These are phyloP conservation scores for Trachelus tabidus DNA, from an alignment of 2,888 invertebrate genomes.

Conservation along the genomic window DNA sequence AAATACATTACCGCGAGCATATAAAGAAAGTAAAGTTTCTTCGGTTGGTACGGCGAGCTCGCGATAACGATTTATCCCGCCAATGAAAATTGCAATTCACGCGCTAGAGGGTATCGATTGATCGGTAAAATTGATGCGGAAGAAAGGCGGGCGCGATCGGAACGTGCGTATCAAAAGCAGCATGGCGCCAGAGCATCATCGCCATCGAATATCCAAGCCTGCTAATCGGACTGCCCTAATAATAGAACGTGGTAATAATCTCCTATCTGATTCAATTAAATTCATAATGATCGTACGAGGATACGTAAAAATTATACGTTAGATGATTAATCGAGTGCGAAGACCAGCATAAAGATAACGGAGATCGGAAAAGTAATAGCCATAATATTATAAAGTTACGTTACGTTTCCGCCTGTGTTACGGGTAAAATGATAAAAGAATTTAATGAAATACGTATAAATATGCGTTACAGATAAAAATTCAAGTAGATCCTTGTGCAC, in stretches of 20 bases:
- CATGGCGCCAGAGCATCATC: background rate
- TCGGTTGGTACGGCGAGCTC: background rate
- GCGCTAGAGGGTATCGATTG: background rate
- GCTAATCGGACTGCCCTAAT: background rate
- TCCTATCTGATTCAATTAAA: constrained; percentile 5
- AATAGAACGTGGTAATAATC: background rate
- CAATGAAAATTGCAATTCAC: background rate
- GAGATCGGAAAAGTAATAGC: background rate
- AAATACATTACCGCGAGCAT: background rate
- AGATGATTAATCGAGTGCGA: constrained; percentile 5
- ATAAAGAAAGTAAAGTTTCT: background rate
- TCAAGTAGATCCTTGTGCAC: background rate
- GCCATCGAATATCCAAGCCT: background rate
- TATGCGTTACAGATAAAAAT: background rate
- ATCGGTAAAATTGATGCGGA: background rate
- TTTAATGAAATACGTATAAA: background rate
- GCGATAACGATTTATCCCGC: background rate
- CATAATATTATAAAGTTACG: background rate
- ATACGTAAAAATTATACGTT: constrained; percentile 1
- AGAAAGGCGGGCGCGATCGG: background rate
- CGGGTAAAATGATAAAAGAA: background rate
- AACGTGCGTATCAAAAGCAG: background rate
- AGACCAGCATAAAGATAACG: constrained; percentile 13
- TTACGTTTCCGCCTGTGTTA: background rate
- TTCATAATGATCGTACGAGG: background rate